phyloP scores from a whole-genome alignment of 2,113 vertebrate genomes.

The Neomonachus schauinslandi region DNA sequence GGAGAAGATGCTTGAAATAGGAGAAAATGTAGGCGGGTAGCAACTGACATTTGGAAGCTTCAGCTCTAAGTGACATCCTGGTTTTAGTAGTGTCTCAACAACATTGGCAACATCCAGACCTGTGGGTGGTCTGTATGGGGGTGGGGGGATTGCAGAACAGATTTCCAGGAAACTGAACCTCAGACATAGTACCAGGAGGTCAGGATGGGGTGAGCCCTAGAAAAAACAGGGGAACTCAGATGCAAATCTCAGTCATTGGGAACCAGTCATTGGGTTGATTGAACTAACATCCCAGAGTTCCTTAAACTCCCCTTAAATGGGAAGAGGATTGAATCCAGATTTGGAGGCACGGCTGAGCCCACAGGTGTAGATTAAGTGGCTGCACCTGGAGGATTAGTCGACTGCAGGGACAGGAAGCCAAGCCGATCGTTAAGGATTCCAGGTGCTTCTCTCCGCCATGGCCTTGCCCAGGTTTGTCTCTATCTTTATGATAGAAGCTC shows the following conservation, averaged over 20 bases:
- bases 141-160: neutral
- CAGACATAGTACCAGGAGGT: neutral
- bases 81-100: neutral
- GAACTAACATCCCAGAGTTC: constrained; percentile 18
- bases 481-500: neutral
- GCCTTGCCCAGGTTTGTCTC: constrained; percentile 19
- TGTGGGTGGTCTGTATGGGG: neutral
- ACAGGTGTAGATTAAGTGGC: constrained; percentile 58
- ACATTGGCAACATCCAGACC: neutral
- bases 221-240: neutral
- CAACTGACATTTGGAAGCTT: neutral
- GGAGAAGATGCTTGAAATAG: neutral
- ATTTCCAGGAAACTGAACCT: neutral
- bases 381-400: constrained; percentile 59
- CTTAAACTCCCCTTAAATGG: constrained; percentile 39
- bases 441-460: constrained; percentile 14
- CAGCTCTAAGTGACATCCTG: neutral
- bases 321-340: neutral
- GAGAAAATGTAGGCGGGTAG: neutral
- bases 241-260: neutral
- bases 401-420: constrained; percentile 16
- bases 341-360: neutral
- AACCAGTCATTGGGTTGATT: neutral
- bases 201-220: neutral
- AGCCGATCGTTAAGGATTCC: constrained; percentile 5